A percentile compares a stretch with the other conserved stretches of the same genome.
These are phyloP conservation scores for Gallinago solitaria DNA, from an alignment of 2,797 vertebrate species.

Conservation along the genomic window DNA sequence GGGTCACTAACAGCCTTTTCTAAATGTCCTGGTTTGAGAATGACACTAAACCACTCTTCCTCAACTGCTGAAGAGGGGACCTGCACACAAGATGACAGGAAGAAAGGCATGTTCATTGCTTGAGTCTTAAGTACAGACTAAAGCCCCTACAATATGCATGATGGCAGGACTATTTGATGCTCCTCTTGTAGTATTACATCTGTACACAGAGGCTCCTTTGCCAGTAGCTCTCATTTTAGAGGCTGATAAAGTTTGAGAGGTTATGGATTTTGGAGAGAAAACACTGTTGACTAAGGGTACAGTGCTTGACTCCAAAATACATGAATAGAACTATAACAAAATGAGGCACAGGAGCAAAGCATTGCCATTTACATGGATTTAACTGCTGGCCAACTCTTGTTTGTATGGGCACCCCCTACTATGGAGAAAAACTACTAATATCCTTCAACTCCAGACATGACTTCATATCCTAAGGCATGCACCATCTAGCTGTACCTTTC, in stretches of 20 bases:
- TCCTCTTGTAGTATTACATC: neutral
- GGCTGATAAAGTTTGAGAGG: neutral
- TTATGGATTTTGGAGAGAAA: neutral
- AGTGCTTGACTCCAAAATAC: neutral
- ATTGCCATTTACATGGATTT: neutral
- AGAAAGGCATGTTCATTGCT: neutral
- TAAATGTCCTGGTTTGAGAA: neutral
- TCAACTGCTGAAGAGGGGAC: neutral
- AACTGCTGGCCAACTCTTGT: constrained; percentile 27
- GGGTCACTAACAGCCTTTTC: neutral
- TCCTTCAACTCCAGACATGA: constrained; percentile 71
- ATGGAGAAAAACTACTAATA: constrained; percentile 62
- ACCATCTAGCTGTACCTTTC: constrained; percentile 20
- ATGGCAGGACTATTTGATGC: neutral
- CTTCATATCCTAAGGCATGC: constrained; percentile 59
- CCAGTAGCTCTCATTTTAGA: neutral
- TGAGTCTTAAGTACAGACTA: neutral
- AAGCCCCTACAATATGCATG: neutral
- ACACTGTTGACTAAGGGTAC: neutral
- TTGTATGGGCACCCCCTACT: constrained; percentile 57
- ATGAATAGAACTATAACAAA: neutral
- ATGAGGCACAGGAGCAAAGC: neutral
- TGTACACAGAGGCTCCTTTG: neutral
- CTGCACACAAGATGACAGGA: neutral
- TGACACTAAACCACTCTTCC: neutral